These are phyloP conservation scores for Gadopsis bispinosus DNA, from an alignment of 2,797 vertebrate species.

Conservation along the genomic window DNA sequence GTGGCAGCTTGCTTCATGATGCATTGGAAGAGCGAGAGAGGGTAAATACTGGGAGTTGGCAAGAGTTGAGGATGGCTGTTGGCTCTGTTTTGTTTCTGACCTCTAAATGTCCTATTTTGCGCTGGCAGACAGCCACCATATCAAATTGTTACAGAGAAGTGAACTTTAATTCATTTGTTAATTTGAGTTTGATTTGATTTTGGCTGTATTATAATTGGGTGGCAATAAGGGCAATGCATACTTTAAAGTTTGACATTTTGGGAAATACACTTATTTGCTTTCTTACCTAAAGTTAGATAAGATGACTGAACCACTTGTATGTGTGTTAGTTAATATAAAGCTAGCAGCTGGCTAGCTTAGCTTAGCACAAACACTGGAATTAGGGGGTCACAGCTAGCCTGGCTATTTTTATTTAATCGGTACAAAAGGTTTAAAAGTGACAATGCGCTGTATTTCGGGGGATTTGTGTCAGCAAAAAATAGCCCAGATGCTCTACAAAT, in stretches of 20 bases:
- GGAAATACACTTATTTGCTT: neutral
- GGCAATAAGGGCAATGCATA: neutral
- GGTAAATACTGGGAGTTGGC: constrained; percentile 20
- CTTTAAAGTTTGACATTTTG: neutral
- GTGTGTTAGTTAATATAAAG: neutral
- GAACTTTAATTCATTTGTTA: neutral
- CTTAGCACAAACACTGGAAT: neutral
- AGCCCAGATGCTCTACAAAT: neutral
- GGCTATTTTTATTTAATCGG: neutral
- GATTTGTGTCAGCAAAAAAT: neutral
- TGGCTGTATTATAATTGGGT: neutral
- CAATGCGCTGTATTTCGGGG: too few species aligned
- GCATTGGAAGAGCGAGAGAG: neutral
- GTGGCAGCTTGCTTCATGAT: constrained; percentile 24
- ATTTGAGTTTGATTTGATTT: constrained; percentile 9
- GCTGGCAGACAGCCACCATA: neutral
- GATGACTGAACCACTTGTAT: neutral
- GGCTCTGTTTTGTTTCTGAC: constrained; percentile 16
- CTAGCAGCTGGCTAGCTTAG: constrained; percentile 1
- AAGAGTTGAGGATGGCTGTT: constrained; percentile 4
- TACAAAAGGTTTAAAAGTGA: too few species aligned
- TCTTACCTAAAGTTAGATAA: neutral
- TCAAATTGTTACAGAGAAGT: constrained; percentile 2
- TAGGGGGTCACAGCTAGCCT: neutral
- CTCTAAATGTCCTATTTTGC: constrained; percentile 36